Conservation (phyloP, 2,888 invertebrate species). For the Drosophila eohydei region DNA sequence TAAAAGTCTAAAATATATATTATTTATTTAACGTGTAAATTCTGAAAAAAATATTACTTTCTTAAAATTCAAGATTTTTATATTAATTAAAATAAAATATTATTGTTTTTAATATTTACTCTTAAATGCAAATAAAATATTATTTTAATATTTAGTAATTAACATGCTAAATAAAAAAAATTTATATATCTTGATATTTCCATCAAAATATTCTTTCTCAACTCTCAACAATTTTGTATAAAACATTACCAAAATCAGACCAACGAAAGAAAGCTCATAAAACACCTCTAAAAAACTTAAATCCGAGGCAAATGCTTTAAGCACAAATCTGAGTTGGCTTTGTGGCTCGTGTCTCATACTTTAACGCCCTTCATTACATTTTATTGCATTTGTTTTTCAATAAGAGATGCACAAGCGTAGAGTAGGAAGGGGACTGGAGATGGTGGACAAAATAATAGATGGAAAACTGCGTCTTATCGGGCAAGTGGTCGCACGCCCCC, state of each 20-base stretch:
- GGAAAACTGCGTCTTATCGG: slow-evolving; percentile 48
- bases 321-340: not conserved
- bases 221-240: not conserved
- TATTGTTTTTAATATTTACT: too few relatives aligned
- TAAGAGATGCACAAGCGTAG: slow-evolving; percentile 31
- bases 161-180: too few relatives aligned
- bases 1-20: too few relatives aligned
- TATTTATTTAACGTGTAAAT: too few relatives aligned
- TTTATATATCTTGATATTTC: too few relatives aligned
- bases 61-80: too few relatives aligned
- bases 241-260: not conserved
- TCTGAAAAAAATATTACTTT: too few relatives aligned
- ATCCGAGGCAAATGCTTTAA: not conserved
- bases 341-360: not conserved
- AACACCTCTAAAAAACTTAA: not conserved
- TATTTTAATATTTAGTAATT: too few relatives aligned
- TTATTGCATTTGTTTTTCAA: slow-evolving; percentile 22
- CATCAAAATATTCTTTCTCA: too few relatives aligned
- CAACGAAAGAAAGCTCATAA: not conserved
- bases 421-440: not conserved
- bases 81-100: too few relatives aligned
- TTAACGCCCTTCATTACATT: slow-evolving; percentile 4
- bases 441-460: not conserved
- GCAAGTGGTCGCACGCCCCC: slow-evolving; percentile 42
- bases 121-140: too few relatives aligned